Evolutionary conservation across 2,797 vertebrate genomes (phyloP).

Genomic region (Chromis chromis): DNA sequence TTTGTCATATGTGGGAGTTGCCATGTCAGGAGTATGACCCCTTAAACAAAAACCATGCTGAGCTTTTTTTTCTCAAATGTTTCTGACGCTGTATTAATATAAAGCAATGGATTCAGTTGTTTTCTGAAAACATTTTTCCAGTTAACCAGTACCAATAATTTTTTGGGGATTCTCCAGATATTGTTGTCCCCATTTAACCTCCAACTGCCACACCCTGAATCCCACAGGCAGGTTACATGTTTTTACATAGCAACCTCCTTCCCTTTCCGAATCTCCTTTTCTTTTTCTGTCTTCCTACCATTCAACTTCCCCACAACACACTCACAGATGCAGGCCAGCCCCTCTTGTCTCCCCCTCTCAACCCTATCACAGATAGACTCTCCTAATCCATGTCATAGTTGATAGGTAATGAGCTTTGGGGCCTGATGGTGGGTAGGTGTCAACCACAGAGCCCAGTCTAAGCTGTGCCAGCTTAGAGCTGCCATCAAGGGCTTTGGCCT

Average conservation of each 20-base stretch:
- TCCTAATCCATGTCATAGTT: conserved; percentile 18
- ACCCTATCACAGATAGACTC: conserved; percentile 4
- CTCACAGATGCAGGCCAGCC: not conserved
- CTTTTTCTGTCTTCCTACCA: not conserved
- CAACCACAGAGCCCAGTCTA: conserved; percentile 43
- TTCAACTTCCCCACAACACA: conserved; percentile 13
- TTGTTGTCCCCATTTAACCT: not conserved
- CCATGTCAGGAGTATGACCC: conserved; percentile 63
- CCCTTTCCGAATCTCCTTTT: not conserved
- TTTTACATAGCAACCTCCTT: not conserved
- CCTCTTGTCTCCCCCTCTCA: conserved; percentile 1
- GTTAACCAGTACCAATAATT: not conserved
- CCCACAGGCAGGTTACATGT: not conserved
- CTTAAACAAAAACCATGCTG: conserved; percentile 50
- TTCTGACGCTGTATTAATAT: conserved; percentile 9
- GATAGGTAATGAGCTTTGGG: conserved; percentile 41
- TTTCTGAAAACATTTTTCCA: not conserved
- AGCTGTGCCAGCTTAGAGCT: conserved; percentile 44
- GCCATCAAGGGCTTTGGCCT: conserved; percentile 50
- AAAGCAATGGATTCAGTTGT: not conserved
- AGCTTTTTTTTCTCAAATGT: not conserved
- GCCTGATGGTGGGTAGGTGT: conserved; percentile 54
- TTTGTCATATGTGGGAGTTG: conserved; percentile 76
- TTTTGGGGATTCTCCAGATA: not conserved
- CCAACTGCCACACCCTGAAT: not conserved